Percentiles rank a stretch among this genome's conserved stretches.
Evolutionary conservation across 2,797 vertebrate species (phyloP).

Genomic region (Rhabdophis nuchalis): DNA sequence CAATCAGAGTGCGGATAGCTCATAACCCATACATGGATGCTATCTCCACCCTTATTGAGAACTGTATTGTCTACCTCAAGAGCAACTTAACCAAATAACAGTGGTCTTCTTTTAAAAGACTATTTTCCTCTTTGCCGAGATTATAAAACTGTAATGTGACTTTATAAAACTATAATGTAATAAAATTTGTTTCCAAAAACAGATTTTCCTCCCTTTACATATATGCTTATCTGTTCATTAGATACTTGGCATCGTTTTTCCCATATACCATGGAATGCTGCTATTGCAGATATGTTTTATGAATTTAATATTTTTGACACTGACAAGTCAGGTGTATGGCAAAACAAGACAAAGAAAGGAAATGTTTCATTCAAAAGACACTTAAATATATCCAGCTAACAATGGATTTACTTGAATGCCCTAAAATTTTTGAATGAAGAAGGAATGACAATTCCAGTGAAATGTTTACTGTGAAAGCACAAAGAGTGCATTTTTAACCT

Average conservation of each 20-base stretch:
- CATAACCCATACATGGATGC: too few species aligned
- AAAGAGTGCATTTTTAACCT: not conserved
- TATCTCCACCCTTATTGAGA: too few species aligned
- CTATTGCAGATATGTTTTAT: not conserved
- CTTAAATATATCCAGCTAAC: not conserved
- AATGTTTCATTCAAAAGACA: not conserved
- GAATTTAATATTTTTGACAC: not conserved
- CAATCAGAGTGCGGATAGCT: too few species aligned
- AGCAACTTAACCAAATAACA: not conserved
- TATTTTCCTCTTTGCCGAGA: conserved; percentile 17
- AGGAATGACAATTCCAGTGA: not conserved
- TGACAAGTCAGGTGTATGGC: not conserved
- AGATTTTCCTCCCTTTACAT: not conserved
- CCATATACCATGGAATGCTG: not conserved
- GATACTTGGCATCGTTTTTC: not conserved
- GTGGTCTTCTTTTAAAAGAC: not conserved
- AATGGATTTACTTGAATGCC: not conserved
- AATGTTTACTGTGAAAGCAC: not conserved
- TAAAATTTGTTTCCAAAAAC: not conserved
- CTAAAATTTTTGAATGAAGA: not conserved
- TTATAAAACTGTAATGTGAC: not conserved
- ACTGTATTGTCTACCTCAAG: not conserved
- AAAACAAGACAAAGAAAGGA: not conserved
- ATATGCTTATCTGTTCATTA: not conserved
- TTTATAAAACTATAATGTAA: not conserved